These are phyloP conservation scores for Perithous albicinctus DNA, from an alignment of 2,888 invertebrate genomes.

Conservation along the genomic window DNA sequence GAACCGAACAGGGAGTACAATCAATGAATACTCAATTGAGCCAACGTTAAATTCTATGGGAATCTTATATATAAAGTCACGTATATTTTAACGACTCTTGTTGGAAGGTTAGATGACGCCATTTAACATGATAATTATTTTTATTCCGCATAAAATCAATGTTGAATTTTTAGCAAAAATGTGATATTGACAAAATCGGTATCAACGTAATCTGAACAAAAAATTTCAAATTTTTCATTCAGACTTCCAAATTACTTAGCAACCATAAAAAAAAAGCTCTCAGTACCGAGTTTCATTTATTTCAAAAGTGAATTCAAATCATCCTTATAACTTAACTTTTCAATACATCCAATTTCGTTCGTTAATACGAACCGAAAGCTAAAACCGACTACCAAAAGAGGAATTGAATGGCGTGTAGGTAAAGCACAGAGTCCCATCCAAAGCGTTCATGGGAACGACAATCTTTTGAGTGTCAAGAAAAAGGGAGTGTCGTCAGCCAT, in stretches of 20 bases:
- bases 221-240: too few relatives aligned
- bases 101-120: too few relatives aligned
- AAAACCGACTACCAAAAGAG: neutral
- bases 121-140: too few relatives aligned
- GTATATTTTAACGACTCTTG: too few relatives aligned
- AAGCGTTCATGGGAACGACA: neutral
- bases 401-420: neutral
- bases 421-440: neutral
- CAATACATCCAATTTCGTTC: neutral
- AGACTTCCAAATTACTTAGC: too few relatives aligned
- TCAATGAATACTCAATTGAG: neutral
- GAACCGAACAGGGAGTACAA: neutral
- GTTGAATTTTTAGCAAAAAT: too few relatives aligned
- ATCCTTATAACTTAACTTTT: neutral
- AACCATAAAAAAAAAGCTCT: too few relatives aligned
- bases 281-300: neutral
- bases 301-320: neutral
- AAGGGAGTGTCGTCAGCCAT: neutral
- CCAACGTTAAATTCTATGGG: neutral
- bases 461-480: conserved; percentile 6
- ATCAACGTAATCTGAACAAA: too few relatives aligned
- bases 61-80: neutral
- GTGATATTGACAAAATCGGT: too few relatives aligned
- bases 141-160: too few relatives aligned
- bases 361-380: neutral